Evolutionary conservation across 1,140 invertebrate species (phyloP).

Genomic region (Pomacea maculata): DNA sequence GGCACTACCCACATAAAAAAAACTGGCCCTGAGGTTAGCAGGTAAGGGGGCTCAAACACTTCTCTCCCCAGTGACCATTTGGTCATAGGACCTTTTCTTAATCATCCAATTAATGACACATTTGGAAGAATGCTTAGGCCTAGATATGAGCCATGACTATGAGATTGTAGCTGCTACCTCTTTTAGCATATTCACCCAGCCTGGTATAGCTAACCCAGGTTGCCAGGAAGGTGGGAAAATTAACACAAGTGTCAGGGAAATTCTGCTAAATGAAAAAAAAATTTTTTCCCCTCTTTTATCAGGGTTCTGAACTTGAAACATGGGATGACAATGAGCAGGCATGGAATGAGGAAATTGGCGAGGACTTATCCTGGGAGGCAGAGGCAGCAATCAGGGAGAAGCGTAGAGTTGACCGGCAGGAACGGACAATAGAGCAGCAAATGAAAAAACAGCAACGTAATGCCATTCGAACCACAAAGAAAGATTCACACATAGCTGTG

Average conservation of each 20-base stretch:
- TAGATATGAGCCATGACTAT: too few species aligned
- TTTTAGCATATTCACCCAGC: too few species aligned
- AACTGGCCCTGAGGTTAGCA: too few species aligned
- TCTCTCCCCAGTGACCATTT: too few species aligned
- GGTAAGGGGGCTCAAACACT: too few species aligned
- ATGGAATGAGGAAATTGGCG: slow-evolving; percentile 41
- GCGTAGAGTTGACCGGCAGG: slow-evolving; percentile 38
- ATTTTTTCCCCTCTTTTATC: slow-evolving; percentile 15
- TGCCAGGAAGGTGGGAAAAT: too few species aligned
- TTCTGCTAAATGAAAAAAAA: not conserved
- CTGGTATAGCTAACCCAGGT: too few species aligned
- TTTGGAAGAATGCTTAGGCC: too few species aligned
- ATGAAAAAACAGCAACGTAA: slow-evolving; percentile 46
- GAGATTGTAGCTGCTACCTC: too few species aligned
- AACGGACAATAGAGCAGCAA: slow-evolving; percentile 46
- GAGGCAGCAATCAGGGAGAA: slow-evolving; percentile 53
- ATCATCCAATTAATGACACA: too few species aligned
- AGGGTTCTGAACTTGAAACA: slow-evolving; percentile 47
- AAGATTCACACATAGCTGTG: slow-evolving; percentile 25
- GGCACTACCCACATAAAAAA: too few species aligned
- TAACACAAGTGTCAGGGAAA: not conserved
- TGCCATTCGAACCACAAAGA: slow-evolving; percentile 34
- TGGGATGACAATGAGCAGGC: slow-evolving; percentile 50
- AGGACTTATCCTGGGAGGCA: slow-evolving; percentile 52
- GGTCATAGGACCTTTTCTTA: too few species aligned